Percentiles rank a stretch among this genome's conserved stretches.
Conservation (phyloP, 2,888 invertebrate species). For the Pammene fasciana region DNA sequence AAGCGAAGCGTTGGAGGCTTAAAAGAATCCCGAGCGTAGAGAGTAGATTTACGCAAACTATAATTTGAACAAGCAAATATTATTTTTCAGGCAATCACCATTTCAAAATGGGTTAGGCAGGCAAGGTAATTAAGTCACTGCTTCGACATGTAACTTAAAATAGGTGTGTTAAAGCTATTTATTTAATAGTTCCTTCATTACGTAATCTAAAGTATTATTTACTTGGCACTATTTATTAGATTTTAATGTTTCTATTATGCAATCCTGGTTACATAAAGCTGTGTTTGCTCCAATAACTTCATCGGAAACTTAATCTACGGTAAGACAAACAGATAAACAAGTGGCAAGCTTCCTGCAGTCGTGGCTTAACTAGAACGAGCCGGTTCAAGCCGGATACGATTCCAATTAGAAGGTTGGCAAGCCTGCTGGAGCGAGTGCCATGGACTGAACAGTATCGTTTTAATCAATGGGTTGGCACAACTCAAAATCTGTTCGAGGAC, state of each 20-base stretch:
- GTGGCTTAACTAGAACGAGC: slow-evolving; percentile 34
- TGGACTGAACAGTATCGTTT: slow-evolving; percentile 27
- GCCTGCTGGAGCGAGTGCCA: slow-evolving; percentile 28
- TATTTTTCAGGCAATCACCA: too few species aligned
- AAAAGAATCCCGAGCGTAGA: too few species aligned
- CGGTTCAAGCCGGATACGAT: slow-evolving; percentile 36
- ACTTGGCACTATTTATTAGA: too few species aligned
- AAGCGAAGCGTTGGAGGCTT: too few species aligned
- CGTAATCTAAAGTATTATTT: too few species aligned
- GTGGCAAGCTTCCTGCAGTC: slow-evolving; percentile 32
- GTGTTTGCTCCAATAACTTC: slow-evolving; percentile 9
- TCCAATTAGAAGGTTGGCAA: slow-evolving; percentile 41
- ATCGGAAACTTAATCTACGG: slow-evolving; percentile 18
- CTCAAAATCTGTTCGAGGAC: not conserved
- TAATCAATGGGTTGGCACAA: slow-evolving; percentile 36
- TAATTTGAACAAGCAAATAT: too few species aligned
- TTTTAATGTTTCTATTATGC: not conserved
- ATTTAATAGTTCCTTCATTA: not conserved
- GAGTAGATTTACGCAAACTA: too few species aligned
- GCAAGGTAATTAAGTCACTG: too few species aligned
- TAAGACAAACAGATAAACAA: slow-evolving; percentile 36
- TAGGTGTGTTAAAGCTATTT: too few species aligned
- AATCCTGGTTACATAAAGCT: not conserved
- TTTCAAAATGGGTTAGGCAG: too few species aligned
- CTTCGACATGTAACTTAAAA: too few species aligned